Evolutionary conservation across 2,113 vertebrate species (phyloP).

Genomic region (Ariopsis seemanni): DNA sequence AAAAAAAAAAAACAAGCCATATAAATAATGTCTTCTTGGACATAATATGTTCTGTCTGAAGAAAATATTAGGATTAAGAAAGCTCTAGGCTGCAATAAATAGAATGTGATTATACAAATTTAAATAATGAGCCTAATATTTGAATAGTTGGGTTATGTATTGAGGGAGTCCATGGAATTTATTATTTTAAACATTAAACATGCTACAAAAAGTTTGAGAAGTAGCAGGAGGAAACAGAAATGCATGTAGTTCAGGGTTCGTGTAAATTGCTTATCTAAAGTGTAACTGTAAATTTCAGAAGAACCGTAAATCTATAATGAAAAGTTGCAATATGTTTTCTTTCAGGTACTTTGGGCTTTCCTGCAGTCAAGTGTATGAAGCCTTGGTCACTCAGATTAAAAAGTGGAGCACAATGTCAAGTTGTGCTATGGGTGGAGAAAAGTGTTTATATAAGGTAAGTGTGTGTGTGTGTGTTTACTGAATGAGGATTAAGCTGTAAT

Average conservation of each 20-base stretch:
- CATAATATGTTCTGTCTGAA: background rate
- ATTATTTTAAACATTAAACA: background rate
- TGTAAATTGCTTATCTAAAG: too few relatives aligned
- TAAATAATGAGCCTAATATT: background rate
- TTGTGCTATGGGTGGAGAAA: conserved; percentile 68
- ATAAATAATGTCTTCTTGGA: background rate
- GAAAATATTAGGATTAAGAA: background rate
- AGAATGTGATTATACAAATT: background rate
- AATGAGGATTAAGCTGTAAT: background rate
- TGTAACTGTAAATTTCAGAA: background rate
- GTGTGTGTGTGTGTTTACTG: background rate
- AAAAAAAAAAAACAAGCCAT: background rate
- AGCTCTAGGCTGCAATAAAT: background rate
- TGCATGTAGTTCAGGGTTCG: background rate
- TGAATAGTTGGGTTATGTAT: background rate
- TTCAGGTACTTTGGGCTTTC: conserved; percentile 71
- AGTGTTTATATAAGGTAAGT: conserved; percentile 71
- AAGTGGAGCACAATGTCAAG: conserved; percentile 64
- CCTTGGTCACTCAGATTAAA: conserved; percentile 71
- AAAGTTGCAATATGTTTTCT: conserved; percentile 11
- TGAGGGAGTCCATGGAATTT: background rate
- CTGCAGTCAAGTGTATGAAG: conserved; percentile 63
- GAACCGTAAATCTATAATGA: background rate
- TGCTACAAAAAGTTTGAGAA: background rate
- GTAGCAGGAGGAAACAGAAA: background rate